phyloP scores from a whole-genome alignment of 2,888 invertebrate genomes.

The Magallana nippona region DNA sequence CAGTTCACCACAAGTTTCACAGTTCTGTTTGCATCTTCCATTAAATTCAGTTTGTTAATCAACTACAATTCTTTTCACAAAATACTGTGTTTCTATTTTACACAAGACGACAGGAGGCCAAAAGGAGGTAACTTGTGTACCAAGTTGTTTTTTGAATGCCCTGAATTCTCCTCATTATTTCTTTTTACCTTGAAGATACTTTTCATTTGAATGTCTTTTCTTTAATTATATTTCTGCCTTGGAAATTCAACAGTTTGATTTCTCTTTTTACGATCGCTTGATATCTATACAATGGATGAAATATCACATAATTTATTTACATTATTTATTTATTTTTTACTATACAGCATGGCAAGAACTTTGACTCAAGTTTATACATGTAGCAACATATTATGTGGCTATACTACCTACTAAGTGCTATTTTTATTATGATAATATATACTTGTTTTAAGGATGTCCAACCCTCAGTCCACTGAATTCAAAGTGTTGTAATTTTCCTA shows the following conservation, averaged over 20 bases:
- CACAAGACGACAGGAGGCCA: neutral
- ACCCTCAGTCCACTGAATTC: too few relatives aligned
- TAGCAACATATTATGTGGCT: too few relatives aligned
- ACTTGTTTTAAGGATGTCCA: too few relatives aligned
- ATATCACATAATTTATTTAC: neutral
- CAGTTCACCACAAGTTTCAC: neutral
- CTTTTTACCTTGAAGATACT: neutral
- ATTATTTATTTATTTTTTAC: neutral
- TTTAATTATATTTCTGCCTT: neutral
- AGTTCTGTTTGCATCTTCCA: neutral
- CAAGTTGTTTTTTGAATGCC: neutral
- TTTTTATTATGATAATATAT: too few relatives aligned
- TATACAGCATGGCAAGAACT: too few relatives aligned
- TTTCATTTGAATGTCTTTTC: neutral
- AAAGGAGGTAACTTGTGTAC: slow-evolving; percentile 27
- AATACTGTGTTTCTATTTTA: neutral
- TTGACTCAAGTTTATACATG: too few relatives aligned
- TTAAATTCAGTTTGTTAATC: neutral
- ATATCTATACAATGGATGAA: neutral
- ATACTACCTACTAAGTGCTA: too few relatives aligned
- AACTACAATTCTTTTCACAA: neutral
- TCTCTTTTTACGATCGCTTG: neutral
- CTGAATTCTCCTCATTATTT: neutral
- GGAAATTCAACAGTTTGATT: neutral
- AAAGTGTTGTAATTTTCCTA: too few relatives aligned